Evolutionary conservation across 2,888 invertebrate genomes (phyloP), one percentile per base, ranked within the genome.

Genomic region (Trissoscelio sp.): DNA sequence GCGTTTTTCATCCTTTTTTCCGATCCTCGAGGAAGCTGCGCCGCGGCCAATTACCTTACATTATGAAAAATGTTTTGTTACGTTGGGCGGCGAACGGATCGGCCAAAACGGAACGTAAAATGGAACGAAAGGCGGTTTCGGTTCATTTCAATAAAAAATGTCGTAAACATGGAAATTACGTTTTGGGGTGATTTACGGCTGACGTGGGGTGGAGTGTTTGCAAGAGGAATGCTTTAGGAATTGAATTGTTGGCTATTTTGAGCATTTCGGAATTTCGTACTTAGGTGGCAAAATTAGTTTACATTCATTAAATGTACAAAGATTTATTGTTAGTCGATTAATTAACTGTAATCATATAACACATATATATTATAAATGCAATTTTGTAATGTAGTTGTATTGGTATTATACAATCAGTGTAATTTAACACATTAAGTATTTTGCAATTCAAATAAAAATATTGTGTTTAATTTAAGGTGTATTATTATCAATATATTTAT

Each of bases 1-100:
- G 84, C 87, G 88, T 87, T 88, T 89, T 89, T 88, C 88, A 88
- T 88, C 86, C 87, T 89, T 88, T 87, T 85, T 87, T 85, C 86
- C 85, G 81, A 70, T 67, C 79, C 75, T 64, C 69, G 64, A 31
- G 78, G 34, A 74, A 64, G 62, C 79, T 69, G 70, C 62, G 66
- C 64, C 67, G 60, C 75, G 72, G 48, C 74, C 75, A 77, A 64
- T 55, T 75, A 57, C 22, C 64, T 57, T 55, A 37, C 78, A 77
- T 77, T 66, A 57, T 58, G 72, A 79, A 73, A 67, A 58, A 79
- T 79, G 66, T 79, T 79, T 72, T 70, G 64, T 66, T 78, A 24
- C 46, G 55, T 20, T 51, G 57, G 37, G 28, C 51, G 39, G 22
- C 44, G 39, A 11, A 14, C 44, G 53, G 53, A 57, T 9, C 20